Base-by-base conservation (phyloP, 92 coral and sea anemone species). In the Umimayanthus kanabou region DNA sequence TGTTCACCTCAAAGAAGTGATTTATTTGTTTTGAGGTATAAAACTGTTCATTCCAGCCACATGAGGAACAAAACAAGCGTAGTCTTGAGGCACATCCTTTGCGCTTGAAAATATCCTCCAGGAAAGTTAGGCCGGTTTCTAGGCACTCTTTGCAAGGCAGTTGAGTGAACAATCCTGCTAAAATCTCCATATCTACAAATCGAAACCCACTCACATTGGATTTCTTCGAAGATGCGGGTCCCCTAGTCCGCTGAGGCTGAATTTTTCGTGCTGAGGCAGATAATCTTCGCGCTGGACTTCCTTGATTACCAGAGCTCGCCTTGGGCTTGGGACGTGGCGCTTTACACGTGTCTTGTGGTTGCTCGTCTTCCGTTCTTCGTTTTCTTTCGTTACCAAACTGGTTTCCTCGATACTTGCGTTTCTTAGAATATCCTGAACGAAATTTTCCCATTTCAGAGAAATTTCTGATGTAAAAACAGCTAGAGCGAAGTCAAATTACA, bases 61-160 rank as follows among this genome's bases (percentile, higher is more conserved):
- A n/a, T n/a, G n/a, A n/a, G n/a, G n/a, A n/a, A n/a, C n/a, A n/a
- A n/a, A n/a, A n/a, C n/a, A n/a, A n/a, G n/a, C n/a, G n/a, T n/a
- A n/a, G n/a, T n/a, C n/a, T 23, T 11, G 91, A 89, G 42, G 85
- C 85, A 50, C 88, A 84, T 78, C 91, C 91, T 43, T 84, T 84
- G 29, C 80, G 84, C 76, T 89, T 89, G 16, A 37, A n/a, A 20
- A 13, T 4, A 39, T 58, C 84, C 74, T 89, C 91, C 37, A 15
- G 3, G 3, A 80, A 80, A 15, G 15, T 80, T 73, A 73, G 77
- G 13, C 11, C 66, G 9, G 5, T 23, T 78, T 78, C 40, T 9
- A 49, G 28, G 67, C 82, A 78, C 65, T 78, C 64, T 78, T 78
- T 78, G 66, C 67, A 78, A 45, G 82, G 82, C 64, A 78, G 67